Base-by-base conservation (phyloP, 2,113 vertebrate species). In the Phainopepla nitens region DNA sequence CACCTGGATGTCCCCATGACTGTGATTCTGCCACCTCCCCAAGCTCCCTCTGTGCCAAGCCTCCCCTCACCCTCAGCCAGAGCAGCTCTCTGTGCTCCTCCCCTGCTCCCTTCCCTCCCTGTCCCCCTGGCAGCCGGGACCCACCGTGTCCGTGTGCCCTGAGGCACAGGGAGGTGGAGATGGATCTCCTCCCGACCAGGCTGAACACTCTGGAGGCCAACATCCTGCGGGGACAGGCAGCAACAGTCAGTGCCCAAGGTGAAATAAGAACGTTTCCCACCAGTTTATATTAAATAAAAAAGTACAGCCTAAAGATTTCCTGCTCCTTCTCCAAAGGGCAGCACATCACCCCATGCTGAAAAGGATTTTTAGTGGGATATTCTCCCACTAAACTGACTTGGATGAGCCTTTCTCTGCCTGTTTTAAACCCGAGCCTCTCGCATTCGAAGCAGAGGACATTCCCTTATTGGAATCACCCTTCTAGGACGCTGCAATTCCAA, bases 121-220 rank as follows among this genome's bases (percentile, higher is more conserved):
- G 50, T 4, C 44, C 45, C 28, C 4, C 8, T 39, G 13, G 20
- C 31, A 17, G 44, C 2, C 13, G 1, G 50, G 15, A 96, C 98
- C 95, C 96, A 99, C 98, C 97, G 10, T 97, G 96, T 8, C 98
- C 99, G 13, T 99, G 99, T 1, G 98, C 98, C 53, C 98, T 98
- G 17, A 99, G 28, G 73, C 98, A 99, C 51, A 98, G 96, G 5
- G 99, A 99, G 89, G 99, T 99, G 65, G 98, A 99, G 94, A 99
- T 77, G 76, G 98, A 98, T 80, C 99, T 98, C 93, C 97, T 99
- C 95, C 99, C 98, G 50, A 99, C 23, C 5, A 99, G 97, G 94
- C 97, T 96, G 33, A 99, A 97, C 1, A 94, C 98, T 96, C 99
- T 98, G 44, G 98, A 97, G 50, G 98, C 98, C 98, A 99, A 97